These are phyloP conservation scores for Corythornis cristatus DNA, from an alignment of 2,113 vertebrate genomes.

Conservation along the genomic window DNA sequence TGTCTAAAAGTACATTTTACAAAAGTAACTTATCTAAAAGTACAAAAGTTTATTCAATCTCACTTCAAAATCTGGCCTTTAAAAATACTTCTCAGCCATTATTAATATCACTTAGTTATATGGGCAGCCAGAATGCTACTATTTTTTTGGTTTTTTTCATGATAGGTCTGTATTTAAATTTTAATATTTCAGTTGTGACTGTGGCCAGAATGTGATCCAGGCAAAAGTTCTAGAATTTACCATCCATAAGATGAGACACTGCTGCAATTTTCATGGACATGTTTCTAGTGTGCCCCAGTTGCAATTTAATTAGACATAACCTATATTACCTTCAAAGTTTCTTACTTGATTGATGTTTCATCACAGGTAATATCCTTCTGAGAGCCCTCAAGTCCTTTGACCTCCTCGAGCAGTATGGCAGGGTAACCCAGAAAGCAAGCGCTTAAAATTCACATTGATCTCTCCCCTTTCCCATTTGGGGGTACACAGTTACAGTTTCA, in stretches of 20 bases:
- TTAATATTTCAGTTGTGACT: neutral
- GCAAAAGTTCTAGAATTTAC: neutral
- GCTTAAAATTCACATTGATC: neutral
- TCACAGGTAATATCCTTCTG: neutral
- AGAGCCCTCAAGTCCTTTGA: neutral
- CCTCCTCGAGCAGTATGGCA: neutral
- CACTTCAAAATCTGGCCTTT: neutral
- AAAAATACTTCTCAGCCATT: neutral
- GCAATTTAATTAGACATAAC: neutral
- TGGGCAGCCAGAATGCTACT: neutral
- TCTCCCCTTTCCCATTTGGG: neutral
- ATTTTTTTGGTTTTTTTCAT: neutral
- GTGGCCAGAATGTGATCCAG: neutral
- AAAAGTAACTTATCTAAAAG: neutral
- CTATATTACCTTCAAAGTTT: neutral
- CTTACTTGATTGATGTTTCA: neutral
- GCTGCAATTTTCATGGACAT: too few species aligned
- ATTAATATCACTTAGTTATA: neutral
- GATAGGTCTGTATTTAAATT: neutral
- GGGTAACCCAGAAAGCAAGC: neutral
- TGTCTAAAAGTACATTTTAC: neutral
- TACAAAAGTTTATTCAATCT: neutral
- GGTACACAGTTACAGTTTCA: neutral
- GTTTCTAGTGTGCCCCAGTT: neutral
- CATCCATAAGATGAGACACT: neutral